Percentiles rank a stretch among this genome's conserved stretches.
Evolutionary conservation across 2,888 invertebrate species (phyloP).

Genomic region (Gryllus longicercus): DNA sequence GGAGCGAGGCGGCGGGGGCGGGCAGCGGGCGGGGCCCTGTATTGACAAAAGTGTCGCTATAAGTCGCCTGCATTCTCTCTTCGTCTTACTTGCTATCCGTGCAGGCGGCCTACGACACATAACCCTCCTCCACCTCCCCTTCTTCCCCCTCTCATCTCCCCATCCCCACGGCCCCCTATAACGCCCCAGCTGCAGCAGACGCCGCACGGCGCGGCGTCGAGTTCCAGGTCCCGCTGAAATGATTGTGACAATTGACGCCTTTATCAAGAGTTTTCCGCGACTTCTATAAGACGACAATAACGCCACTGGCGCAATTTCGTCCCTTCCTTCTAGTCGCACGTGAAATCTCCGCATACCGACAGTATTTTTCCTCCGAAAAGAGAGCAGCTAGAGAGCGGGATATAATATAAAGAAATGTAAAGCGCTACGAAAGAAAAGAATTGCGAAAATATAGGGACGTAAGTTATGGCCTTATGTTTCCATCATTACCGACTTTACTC

Average conservation of each 20-base stretch:
- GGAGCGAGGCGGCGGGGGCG: conserved; percentile 37
- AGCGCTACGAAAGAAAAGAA: neutral
- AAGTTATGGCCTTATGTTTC: conserved; percentile 20
- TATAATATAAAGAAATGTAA: conserved; percentile 17
- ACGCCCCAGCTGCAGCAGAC: neutral
- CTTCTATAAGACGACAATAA: conserved; percentile 8
- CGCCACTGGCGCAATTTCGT: neutral
- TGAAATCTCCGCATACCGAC: conserved; percentile 17
- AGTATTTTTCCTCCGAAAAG: neutral
- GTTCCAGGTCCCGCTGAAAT: conserved; percentile 1
- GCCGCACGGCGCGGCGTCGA: neutral
- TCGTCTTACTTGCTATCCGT: neutral
- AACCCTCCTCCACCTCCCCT: too few species aligned
- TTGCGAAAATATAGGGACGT: neutral
- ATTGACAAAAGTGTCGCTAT: conserved; percentile 55
- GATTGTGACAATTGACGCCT: conserved; percentile 4
- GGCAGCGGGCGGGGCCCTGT: conserved; percentile 42
- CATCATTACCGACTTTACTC: conserved; percentile 19
- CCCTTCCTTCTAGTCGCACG: neutral
- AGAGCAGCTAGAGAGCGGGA: neutral
- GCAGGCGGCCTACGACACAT: neutral
- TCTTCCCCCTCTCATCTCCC: neutral
- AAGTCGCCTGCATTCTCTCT: conserved; percentile 23
- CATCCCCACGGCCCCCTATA: neutral
- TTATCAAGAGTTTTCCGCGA: conserved; percentile 18